Base-by-base conservation (phyloP, 2,888 invertebrate species). In the Buathra laborator region DNA sequence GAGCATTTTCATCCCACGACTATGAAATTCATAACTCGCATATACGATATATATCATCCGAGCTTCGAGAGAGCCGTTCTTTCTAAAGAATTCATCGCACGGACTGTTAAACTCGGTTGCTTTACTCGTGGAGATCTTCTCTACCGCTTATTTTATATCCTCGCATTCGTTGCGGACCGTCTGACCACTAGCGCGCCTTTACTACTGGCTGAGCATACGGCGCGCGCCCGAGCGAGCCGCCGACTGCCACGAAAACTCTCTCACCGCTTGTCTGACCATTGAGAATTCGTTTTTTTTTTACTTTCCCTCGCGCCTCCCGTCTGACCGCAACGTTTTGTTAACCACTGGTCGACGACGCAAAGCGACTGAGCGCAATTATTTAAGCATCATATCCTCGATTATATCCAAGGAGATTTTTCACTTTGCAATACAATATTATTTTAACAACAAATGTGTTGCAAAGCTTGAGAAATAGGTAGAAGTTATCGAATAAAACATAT, bases 51-150 rank as follows among this genome's bases (percentile, higher is more conserved):
- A 19, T 24, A 16, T 56, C 19, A 37, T 56, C 16, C 24, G 48
- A 43, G 32, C 16, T 44, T 37, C 66, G 66, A 66, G 83, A 83
- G 64, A 32, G 56, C 56, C 46, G 75, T 56, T 56, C 67, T 81
- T 81, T 72, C 71, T 44, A 71, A 80, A 83, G 79, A 48, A 75
- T 80, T 75, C 79, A 76, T 83, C 59, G 68, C 71, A 77, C 75
- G 79, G 70, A 71, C 83, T 70, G 83, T 75, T 80, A 62, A 79
- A 64, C 53, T 59, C 66, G 64, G 37, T 56, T 68, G 48, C 62
- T 48, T 43, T 53, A 68, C 44, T 51, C 68, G 51, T n/a, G 64
- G 46, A 59, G 79, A 56, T 56, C 24, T 37, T 37, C 37, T 9
- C 37, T 19, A 76, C 46, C 44, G 80, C 51, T 84, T 72, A 66